Evolutionary conservation across 2,113 vertebrate genomes (phyloP).

Genomic region (Sylvietta virens): DNA sequence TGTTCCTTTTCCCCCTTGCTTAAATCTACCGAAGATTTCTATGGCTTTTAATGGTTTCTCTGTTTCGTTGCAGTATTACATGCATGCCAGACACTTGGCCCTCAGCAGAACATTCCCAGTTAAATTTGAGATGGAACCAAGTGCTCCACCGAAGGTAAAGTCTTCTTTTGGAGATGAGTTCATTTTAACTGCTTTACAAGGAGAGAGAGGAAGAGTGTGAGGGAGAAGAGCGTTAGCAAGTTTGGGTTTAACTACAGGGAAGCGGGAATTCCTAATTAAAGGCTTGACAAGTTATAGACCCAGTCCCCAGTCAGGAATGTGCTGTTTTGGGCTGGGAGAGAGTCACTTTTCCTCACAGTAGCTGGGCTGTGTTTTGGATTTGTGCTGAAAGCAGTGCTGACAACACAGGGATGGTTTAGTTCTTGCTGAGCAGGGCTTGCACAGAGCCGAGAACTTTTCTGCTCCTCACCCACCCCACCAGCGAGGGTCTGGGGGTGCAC

Average conservation of each 20-base stretch:
- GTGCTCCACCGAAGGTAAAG: conserved; percentile 79
- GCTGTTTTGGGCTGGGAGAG: neutral
- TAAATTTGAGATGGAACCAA: conserved; percentile 83
- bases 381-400: neutral
- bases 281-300: neutral
- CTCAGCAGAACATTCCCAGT: conserved; percentile 92
- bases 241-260: neutral
- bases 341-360: neutral
- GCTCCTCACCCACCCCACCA: neutral
- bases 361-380: neutral
- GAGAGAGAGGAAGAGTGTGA: neutral
- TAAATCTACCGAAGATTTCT: neutral
- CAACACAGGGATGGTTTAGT: neutral
- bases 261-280: neutral
- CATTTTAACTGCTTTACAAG: neutral
- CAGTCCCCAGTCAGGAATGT: neutral
- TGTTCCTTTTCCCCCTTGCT: neutral
- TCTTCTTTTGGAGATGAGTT: neutral
- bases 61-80: conserved; percentile 82
- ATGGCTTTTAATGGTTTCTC: neutral
- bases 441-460: neutral
- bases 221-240: neutral
- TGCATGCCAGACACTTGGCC: conserved; percentile 86
- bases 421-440: neutral
- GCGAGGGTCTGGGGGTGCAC: accelerated